These are phyloP conservation scores for Girardinus metallicus DNA, from an alignment of 2,797 vertebrate species.

Conservation along the genomic window DNA sequence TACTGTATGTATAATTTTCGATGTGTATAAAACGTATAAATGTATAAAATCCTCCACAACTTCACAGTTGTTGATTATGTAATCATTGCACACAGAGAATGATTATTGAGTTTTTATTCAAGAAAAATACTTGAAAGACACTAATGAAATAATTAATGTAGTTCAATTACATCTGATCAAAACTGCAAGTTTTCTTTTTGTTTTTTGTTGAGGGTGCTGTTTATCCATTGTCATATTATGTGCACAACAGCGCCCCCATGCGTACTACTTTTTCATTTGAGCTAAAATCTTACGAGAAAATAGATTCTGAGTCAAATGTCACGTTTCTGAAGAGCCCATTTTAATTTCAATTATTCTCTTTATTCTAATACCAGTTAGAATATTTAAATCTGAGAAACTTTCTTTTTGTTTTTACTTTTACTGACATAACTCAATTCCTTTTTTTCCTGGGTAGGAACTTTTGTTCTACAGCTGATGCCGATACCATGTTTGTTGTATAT, in stretches of 20 bases:
- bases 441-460: conserved; percentile 35
- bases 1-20: neutral
- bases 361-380: neutral
- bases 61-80: neutral
- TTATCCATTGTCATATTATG: neutral
- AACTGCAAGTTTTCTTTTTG: neutral
- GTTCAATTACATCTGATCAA: neutral
- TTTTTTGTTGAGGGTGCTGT: no score
- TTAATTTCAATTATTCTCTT: neutral
- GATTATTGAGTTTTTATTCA: neutral
- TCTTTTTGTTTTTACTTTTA: neutral
- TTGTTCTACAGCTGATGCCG: no score
- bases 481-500: no score
- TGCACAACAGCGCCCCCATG: neutral
- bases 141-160: neutral
- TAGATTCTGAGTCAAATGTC: neutral
- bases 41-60: neutral
- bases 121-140: neutral
- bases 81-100: neutral
- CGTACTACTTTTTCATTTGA: neutral
- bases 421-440: neutral
- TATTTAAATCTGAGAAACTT: neutral
- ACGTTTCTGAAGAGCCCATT: neutral
- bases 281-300: neutral
- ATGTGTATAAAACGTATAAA: neutral